phyloP scores from a whole-genome alignment of 2,113 vertebrate species.

The Oryctolagus cuniculus region mOryCun1.1 NC_091442.1:56215001-56215500 shows the following conservation, averaged over 20 bases:
- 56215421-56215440: background rate
- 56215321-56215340: constrained; percentile 86
- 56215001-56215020: constrained; percentile 80
- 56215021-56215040: constrained; percentile 87
- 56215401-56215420: background rate
- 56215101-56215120: background rate
- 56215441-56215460: background rate
- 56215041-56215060: constrained; percentile 89
- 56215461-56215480: background rate
- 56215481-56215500: background rate
- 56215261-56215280: constrained; percentile 87
- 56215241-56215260: constrained; percentile 79
- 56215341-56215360: constrained; percentile 84
- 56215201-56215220: background rate
- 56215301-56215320: constrained; percentile 80
- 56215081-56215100: background rate
- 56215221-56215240: constrained; percentile 86
- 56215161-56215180: background rate
- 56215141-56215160: background rate
- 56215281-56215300: constrained; percentile 87
- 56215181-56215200: background rate
- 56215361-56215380: constrained; percentile 79
- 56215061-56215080: constrained; percentile 71
- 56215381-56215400: constrained; percentile 55
- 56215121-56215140: background rate